Base-by-base conservation (phyloP, 2,797 vertebrate genomes). In the Spinus olivaceus region DNA sequence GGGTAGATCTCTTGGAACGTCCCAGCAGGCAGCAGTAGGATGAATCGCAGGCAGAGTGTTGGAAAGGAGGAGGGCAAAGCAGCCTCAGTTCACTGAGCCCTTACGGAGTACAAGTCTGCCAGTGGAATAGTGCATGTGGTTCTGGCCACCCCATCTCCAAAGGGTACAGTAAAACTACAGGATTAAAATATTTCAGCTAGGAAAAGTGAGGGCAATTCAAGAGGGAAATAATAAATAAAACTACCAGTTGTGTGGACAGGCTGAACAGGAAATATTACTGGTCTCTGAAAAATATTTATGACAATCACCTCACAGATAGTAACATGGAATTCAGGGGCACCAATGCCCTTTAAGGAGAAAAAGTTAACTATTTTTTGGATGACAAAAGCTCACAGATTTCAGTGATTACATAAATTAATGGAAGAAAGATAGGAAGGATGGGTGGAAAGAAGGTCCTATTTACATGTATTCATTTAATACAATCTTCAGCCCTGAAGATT, bases 201-300 rank as follows among this genome's bases (percentile, higher is more conserved):
- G 12, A 53, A 65, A 77, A 71, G 11, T 41, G 20, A 10, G 28
- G 24, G 33, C 24, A 60, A 8, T 53, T 77, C 30, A 77, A n/a
- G 67, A 66, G 7, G 32, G 27, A 87, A 77, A 49, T 59, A 51
- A 53, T 71, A 74, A 90, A 53, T 39, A 77, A 76, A 89, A 4
- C 1, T 8, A 13, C 8, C 19, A 59, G 27, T 66, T 70, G n/a
- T 2, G 2, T 21, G 24, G 12, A 30, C 0, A 4, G 23, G 17
- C 25, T 85, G 22, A 88, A 35, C 22, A n/a, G 35, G 23, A 81
- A 88, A 76, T 83, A 46, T 30, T 47, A 5, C 17, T 67, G 3
- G 6, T 70, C 13, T 92, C 54, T 70, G 56, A 33, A 15, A 30
- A 56, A 15, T 82, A 39, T n/a, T 89, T 21, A 49, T 3, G 1